A percentile compares a stretch with the other conserved stretches of the same genome.
phyloP scores from a whole-genome alignment of 2,113 vertebrate species.

The Camelus bactrianus region DNA sequence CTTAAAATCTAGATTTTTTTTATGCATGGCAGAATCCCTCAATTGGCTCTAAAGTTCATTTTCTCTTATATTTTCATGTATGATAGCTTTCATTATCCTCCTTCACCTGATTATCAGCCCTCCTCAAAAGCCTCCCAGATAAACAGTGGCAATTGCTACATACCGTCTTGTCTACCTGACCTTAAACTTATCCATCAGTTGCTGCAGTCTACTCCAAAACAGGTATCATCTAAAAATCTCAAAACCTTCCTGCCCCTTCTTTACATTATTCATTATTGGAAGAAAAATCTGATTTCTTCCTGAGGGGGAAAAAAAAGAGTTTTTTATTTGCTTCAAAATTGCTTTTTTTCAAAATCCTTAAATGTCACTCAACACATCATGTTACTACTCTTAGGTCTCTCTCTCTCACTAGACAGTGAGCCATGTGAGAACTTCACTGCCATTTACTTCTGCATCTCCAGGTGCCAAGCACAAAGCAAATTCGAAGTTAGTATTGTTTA shows the following conservation, averaged over 20 bases:
- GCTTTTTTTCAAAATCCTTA: neutral
- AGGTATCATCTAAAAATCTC: neutral
- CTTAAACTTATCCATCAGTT: neutral
- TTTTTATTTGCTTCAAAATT: neutral
- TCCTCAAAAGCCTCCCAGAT: neutral
- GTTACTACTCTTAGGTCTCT: neutral
- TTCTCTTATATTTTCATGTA: neutral
- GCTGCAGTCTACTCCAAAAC: neutral
- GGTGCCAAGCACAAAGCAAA: neutral
- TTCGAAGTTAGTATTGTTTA: neutral
- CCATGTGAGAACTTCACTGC: neutral
- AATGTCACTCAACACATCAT: too few relatives aligned
- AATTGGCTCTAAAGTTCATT: neutral
- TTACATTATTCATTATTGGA: neutral
- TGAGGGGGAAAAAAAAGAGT: neutral
- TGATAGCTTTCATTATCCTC: neutral
- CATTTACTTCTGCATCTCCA: neutral
- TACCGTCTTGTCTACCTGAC: neutral
- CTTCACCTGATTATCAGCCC: neutral
- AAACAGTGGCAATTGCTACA: neutral
- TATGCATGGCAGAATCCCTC: neutral
- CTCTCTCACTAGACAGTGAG: neutral
- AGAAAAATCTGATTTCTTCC: neutral
- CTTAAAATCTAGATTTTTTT: neutral
- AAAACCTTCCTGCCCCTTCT: neutral